Evolutionary conservation across 2,113 vertebrate species (phyloP).

Genomic region (Leiothrix lutea): DNA sequence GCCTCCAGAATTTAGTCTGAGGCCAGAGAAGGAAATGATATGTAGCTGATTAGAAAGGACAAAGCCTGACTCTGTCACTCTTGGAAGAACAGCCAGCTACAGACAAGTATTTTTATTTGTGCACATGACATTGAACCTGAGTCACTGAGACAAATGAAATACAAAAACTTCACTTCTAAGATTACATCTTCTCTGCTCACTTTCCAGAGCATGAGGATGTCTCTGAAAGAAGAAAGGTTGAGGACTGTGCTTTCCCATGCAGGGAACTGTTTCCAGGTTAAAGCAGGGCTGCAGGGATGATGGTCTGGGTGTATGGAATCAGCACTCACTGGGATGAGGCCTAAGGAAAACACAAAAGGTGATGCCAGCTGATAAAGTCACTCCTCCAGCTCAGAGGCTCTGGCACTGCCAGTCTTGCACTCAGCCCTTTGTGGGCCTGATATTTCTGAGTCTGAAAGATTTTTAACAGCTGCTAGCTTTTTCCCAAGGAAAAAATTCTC

Average conservation of each 20-base stretch:
- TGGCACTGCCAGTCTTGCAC: not conserved
- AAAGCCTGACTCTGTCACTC: not conserved
- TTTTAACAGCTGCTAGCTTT: too few species aligned
- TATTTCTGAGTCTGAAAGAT: too few species aligned
- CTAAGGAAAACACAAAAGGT: not conserved
- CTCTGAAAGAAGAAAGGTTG: not conserved
- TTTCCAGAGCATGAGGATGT: not conserved
- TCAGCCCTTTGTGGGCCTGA: not conserved
- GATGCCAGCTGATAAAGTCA: not conserved
- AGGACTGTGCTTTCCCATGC: not conserved
- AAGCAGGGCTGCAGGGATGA: not conserved
- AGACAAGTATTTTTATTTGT: not conserved
- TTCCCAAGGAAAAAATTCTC: too few species aligned
- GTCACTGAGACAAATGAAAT: not conserved
- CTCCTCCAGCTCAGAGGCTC: not conserved
- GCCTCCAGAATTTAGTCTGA: not conserved
- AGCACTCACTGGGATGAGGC: fast-evolving
- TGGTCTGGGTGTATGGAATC: fast-evolving
- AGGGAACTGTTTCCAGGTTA: not conserved
- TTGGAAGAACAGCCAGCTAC: not conserved
- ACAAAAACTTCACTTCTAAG: not conserved
- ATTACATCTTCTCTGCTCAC: not conserved
- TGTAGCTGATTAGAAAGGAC: not conserved
- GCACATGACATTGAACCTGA: not conserved
- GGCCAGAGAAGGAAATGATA: not conserved